Evolutionary conservation across 2,797 vertebrate species (phyloP), one percentile per base, ranked within the genome.

Genomic region (Scolopax rusticola): DNA sequence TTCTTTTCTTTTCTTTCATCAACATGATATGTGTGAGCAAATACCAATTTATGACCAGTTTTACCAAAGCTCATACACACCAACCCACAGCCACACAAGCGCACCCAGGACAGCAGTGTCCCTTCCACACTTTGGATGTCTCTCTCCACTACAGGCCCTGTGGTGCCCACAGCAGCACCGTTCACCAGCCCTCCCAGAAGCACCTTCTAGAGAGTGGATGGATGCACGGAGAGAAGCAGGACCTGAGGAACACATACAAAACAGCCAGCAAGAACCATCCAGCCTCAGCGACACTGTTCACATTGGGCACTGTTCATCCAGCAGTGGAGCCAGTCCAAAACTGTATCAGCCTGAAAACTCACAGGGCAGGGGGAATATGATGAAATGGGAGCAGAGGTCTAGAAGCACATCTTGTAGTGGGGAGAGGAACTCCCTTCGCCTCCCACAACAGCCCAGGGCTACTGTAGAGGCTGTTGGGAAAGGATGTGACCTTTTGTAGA

Each of bases 401-500:
- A 86, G 69, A 87, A 95, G 67, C 28, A n/a, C 92, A 60, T 79
- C 57, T 90, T n/a, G 41, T 68, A 12, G 14, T 78, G 40, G 64
- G 24, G n/a, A 60, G 54, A 82, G 50, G 60, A 95, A 76, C 67
- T 78, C 87, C 87, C 69, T 79, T 87, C 15, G 41, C 56, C 64
- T 89, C 67, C 45, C 67, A 94, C 50, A 81, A 27, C 76, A 91
- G 69, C 84, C 84, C 70, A 30, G 61, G n/a, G 83, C 87, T 90
- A 6, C 90, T n/a, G 41, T 50, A 36, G n/a, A 90, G 38, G 48
- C 63, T 51, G 43, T 74, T 81, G 76, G 73, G 83, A 73, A 93
- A 79, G 91, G 92, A 77, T 90, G 43, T 90, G 90, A 95, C 84
- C 67, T 95, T 95, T 92, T 48, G 60, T 65, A 89, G 82, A 90